Percentiles rank a stretch among this genome's conserved stretches.
phyloP scores from a whole-genome alignment of 2,113 vertebrate species.

The Epinephelus moara region DNA sequence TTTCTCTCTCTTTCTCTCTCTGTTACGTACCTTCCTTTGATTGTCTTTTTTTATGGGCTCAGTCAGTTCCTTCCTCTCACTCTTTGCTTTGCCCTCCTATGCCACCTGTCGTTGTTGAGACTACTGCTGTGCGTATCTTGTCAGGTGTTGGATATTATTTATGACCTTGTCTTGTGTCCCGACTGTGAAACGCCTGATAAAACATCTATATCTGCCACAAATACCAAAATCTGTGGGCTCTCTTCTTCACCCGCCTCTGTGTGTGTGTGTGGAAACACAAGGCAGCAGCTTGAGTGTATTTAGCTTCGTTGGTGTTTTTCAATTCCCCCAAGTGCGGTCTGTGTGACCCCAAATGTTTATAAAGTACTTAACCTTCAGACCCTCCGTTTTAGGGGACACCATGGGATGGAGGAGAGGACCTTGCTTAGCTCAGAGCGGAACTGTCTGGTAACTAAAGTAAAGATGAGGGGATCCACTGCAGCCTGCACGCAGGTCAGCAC shows the following conservation, averaged over 20 bases:
- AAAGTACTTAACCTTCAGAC: conserved; percentile 4
- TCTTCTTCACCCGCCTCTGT: conserved; percentile 44
- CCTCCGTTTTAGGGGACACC: conserved; percentile 37
- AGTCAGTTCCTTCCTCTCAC: conserved; percentile 63
- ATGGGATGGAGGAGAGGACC: conserved; percentile 56
- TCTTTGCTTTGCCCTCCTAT: conserved; percentile 80
- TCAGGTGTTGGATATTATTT: conserved; percentile 88
- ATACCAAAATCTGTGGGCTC: conserved; percentile 55
- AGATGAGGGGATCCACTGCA: conserved; percentile 78
- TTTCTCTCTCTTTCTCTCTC: conserved; percentile 43
- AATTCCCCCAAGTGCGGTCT: neutral
- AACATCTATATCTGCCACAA: conserved; percentile 87
- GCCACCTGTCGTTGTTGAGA: conserved; percentile 79
- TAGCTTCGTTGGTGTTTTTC: neutral
- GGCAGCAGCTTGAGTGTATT: neutral
- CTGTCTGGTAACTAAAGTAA: conserved; percentile 77
- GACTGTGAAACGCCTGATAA: conserved; percentile 88
- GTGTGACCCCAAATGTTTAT: neutral
- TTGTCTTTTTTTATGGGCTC: conserved; percentile 58
- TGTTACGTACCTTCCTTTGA: conserved; percentile 63
- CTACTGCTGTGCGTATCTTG: conserved; percentile 84
- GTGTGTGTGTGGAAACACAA: conserved; percentile 17
- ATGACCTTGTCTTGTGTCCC: conserved; percentile 89
- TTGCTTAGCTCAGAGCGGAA: conserved; percentile 74
- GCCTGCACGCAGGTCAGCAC: conserved; percentile 75